Conservation (phyloP, 2,888 invertebrate genomes). For the Glaucopsyche alexis region DNA sequence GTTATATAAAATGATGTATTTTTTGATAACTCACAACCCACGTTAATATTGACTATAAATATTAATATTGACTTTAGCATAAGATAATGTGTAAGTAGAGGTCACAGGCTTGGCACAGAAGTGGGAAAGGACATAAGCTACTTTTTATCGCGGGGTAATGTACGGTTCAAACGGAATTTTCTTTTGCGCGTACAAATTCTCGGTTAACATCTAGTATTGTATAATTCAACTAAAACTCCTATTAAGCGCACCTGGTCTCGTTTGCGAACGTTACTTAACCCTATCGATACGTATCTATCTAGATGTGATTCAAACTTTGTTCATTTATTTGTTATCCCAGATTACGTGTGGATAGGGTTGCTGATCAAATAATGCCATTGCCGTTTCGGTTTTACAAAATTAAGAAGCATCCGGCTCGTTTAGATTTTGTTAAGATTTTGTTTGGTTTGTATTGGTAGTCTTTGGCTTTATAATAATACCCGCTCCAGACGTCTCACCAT, state of each 20-base stretch:
- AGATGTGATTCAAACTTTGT: constrained; percentile 67
- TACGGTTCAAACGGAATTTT: no score
- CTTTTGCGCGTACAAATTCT: no score
- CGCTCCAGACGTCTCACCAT: no score
- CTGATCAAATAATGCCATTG: background rate
- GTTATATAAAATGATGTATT: background rate
- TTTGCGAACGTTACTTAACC: constrained; percentile 59
- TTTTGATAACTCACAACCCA: background rate
- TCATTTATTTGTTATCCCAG: constrained; percentile 66
- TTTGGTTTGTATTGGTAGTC: no score
- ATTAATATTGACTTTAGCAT: no score
- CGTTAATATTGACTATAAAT: no score
- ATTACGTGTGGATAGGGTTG: constrained; percentile 25
- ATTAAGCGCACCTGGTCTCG: constrained; percentile 63
- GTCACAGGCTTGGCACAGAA: no score
- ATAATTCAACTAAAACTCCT: constrained; percentile 60
- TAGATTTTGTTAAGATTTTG: background rate
- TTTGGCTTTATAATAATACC: no score
- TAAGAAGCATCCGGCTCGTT: background rate
- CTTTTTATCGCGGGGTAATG: no score
- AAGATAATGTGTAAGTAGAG: no score
- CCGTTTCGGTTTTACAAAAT: background rate
- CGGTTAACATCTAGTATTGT: constrained; percentile 29
- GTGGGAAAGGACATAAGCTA: no score
- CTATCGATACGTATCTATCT: constrained; percentile 65